These are phyloP conservation scores for Halictus quadricinctus DNA, from an alignment of 2,888 invertebrate species.

Conservation along the genomic window DNA sequence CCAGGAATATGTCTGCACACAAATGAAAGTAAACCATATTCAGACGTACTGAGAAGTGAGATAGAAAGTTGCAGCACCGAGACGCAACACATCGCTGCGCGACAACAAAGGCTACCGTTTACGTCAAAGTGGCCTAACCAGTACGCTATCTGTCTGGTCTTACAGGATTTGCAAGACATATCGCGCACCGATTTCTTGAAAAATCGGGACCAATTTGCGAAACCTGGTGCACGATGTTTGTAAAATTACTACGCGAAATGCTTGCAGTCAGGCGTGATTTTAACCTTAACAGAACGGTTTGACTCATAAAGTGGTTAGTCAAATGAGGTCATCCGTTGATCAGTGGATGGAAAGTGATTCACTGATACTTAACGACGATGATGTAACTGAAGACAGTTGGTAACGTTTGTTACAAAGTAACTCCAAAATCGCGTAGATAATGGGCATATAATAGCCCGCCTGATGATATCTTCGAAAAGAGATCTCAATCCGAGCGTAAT, in stretches of 20 bases:
- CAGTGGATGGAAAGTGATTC: constrained; percentile 69
- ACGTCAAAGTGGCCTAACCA: background rate
- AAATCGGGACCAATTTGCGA: background rate
- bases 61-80: background rate
- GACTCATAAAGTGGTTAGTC: constrained; percentile 69
- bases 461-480: background rate
- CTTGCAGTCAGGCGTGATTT: background rate
- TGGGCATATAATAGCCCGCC: background rate
- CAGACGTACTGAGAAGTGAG: background rate
- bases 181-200: background rate
- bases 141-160: background rate
- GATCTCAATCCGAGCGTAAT: background rate
- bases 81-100: background rate
- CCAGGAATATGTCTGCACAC: no score
- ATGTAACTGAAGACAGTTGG: constrained; percentile 61
- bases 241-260: background rate
- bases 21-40: background rate
- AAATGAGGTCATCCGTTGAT: constrained; percentile 70
- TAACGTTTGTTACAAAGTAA: constrained; percentile 36
- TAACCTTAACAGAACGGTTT: constrained; percentile 47
- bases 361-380: constrained; percentile 65
- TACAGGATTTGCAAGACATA: background rate
- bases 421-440: constrained; percentile 23
- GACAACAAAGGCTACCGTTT: background rate
- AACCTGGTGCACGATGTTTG: background rate